Conservation (phyloP, 2,888 invertebrate species). For the Crocallis elinguaria region DNA sequence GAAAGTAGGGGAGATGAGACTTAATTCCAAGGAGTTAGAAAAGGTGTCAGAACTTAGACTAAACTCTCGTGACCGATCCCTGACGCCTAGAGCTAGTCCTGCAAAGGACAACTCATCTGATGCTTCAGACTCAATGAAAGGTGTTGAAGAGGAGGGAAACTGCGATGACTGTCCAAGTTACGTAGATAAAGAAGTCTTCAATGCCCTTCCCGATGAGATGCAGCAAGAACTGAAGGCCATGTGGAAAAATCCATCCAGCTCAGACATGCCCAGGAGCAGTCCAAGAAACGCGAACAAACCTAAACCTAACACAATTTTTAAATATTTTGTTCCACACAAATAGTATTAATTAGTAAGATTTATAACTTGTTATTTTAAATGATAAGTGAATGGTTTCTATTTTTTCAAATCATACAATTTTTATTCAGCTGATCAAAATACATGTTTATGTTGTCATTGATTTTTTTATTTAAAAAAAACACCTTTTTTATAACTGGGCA, state of each 20-base stretch:
- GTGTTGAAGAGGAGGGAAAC: constrained; percentile 64
- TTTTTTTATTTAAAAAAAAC: constrained; percentile 56
- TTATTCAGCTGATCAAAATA: constrained; percentile 84
- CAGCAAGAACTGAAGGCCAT: constrained; percentile 90
- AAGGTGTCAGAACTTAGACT: constrained; percentile 79
- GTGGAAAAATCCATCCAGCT: constrained; percentile 84
- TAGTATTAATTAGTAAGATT: constrained; percentile 83
- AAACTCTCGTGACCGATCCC: constrained; percentile 73
- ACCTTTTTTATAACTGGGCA: constrained; percentile 60
- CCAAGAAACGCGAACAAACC: constrained; percentile 81
- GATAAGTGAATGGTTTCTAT: constrained; percentile 85
- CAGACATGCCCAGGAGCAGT: constrained; percentile 70
- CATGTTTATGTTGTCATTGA: constrained; percentile 80
- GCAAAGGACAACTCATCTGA: constrained; percentile 75
- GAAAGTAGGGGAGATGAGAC: constrained; percentile 87
- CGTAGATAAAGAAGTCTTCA: constrained; percentile 88
- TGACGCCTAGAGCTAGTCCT: constrained; percentile 77
- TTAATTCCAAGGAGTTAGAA: constrained; percentile 87
- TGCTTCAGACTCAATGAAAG: constrained; percentile 72
- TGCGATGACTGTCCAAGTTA: constrained; percentile 86
- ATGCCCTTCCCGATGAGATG: constrained; percentile 88
- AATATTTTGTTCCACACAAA: constrained; percentile 89
- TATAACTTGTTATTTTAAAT: constrained; percentile 81
- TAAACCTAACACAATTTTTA: constrained; percentile 86
- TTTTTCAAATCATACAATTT: constrained; percentile 84